Base-by-base conservation (phyloP, 1,140 invertebrate species). In the Lysiphlebus fabarum region DNA sequence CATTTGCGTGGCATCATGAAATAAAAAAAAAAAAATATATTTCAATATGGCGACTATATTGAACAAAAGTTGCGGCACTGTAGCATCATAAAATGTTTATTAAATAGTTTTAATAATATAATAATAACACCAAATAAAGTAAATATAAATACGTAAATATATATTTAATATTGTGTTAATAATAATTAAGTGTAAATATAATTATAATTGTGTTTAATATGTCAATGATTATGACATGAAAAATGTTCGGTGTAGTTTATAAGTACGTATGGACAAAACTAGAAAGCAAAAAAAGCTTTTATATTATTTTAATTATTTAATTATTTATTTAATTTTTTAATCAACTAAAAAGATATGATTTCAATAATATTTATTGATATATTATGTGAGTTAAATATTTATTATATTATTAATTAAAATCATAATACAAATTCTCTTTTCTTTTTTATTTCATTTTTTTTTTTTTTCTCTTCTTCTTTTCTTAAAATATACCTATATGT, bases 21-120 rank as follows among this genome's bases (percentile, higher is more conserved):
- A 70, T 62, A 65, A 74, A 71, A 67, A 64, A 70, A 61, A 65
- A 74, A 71, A 68, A 67, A 59, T 68, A 73, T 72, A 70, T 71
- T 71, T 67, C 73, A 77, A 75, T 64, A 77, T 77, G 75, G 75
- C 74, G 72, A 68, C 58, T 56, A 62, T 72, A 63, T 73, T 67
- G 73, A 67, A 59, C 65, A 64, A 70, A 73, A 68, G 70, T 63
- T 62, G 72, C 67, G 71, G 68, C 65, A 66, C 67, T 68, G 67
- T 70, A 65, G 66, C 64, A 65, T 68, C 59, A 60, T 63, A 71
- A 72, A 70, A 76, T 75, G 71, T 70, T 66, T 64, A 62, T 66
- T 66, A 67, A 59, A 37, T 71, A 74, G 69, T 70, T 49, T 49
- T 11, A 34, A 49, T 11, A 49, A 17, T 26, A 34, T 34, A 10